These are phyloP conservation scores for Cryptoleucopteryx plumbea DNA, from an alignment of 2,113 vertebrate species.

Conservation along the genomic window DNA sequence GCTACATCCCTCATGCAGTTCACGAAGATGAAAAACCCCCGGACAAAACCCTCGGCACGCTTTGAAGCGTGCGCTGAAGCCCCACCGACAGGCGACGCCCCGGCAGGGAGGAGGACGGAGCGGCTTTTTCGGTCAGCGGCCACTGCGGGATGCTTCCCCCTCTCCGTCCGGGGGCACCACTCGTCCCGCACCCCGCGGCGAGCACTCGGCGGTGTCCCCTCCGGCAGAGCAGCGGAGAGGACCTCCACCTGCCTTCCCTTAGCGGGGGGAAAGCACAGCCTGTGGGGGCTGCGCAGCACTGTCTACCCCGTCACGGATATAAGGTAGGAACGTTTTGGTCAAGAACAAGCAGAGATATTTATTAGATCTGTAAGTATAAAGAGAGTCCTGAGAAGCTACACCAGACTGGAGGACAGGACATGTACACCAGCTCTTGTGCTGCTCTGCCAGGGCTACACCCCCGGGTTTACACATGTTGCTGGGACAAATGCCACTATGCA, in stretches of 20 bases:
- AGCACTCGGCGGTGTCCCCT: not conserved
- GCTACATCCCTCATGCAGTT: rapidly evolving
- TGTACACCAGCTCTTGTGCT: not conserved
- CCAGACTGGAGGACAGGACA: not conserved
- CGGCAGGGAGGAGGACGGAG: rapidly evolving
- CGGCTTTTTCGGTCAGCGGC: rapidly evolving
- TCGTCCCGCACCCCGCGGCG: rapidly evolving
- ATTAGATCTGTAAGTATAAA: not conserved
- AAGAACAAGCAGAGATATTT: not conserved
- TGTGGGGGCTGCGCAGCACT: not conserved
- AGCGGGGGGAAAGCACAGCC: not conserved
- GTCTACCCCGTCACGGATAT: rapidly evolving
- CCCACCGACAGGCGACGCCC: too few relatives aligned
- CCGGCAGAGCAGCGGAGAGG: not conserved
- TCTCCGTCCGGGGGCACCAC: rapidly evolving
- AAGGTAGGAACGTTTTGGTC: not conserved
- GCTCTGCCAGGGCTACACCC: not conserved
- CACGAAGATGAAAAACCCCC: not conserved
- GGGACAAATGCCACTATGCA: not conserved
- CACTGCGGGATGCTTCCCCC: rapidly evolving
- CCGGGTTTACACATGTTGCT: rapidly evolving
- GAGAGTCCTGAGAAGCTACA: not conserved
- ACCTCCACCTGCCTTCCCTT: not conserved
- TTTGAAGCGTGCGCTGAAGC: rapidly evolving
- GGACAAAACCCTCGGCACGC: rapidly evolving